A percentile compares a stretch with the other conserved stretches of the same genome.
phyloP scores from a whole-genome alignment of 2,113 vertebrate species.

The Neolamprologus fasciatus region DNA sequence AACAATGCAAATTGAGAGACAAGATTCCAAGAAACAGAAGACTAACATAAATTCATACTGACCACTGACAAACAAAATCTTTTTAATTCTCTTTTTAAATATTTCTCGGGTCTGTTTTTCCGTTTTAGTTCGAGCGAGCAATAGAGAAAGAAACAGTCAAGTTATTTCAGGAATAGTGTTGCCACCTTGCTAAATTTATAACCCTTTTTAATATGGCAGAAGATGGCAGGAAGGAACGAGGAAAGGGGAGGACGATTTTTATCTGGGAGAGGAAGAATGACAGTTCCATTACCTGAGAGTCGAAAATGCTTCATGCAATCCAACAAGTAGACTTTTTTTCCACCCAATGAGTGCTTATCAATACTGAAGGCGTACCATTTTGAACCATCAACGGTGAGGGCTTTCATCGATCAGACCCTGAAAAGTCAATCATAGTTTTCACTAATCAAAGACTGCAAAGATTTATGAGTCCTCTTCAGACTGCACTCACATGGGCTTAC shows the following conservation, averaged over 20 bases:
- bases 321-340: conserved; percentile 42
- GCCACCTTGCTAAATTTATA: conserved; percentile 57
- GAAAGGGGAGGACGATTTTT: conserved; percentile 48
- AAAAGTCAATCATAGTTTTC: conserved; percentile 51
- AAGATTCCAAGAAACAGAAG: background rate
- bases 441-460: conserved; percentile 42
- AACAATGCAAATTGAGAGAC: background rate
- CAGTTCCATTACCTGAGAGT: conserved; percentile 72
- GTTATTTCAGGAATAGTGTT: conserved; percentile 53
- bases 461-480: conserved; percentile 14
- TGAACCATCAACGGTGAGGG: conserved; percentile 32
- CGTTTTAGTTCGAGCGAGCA: background rate
- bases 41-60: background rate
- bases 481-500: background rate
- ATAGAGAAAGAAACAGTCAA: conserved; percentile 2
- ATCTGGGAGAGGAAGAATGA: conserved; percentile 68
- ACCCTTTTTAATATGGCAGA: conserved; percentile 52
- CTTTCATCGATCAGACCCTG: conserved; percentile 43
- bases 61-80: background rate
- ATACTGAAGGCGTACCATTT: conserved; percentile 52
- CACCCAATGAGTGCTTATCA: conserved; percentile 51
- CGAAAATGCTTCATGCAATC: conserved; percentile 52
- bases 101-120: background rate
- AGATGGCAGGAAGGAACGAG: conserved; percentile 34
- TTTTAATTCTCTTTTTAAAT: background rate